phyloP scores from a whole-genome alignment of 2,113 vertebrate species.

The Brachyhypopomus occidentalis region DNA sequence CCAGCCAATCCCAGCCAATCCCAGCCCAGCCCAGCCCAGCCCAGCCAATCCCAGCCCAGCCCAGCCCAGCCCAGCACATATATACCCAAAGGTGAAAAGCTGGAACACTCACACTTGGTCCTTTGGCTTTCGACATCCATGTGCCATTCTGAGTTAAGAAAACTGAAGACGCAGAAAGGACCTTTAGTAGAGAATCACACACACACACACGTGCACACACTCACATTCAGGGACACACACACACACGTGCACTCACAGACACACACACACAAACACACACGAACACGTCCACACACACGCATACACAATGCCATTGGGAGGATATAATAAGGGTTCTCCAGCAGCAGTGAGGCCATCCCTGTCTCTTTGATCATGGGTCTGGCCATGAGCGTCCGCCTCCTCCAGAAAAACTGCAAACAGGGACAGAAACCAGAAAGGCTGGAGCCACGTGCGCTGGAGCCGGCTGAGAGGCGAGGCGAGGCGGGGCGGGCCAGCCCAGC shows the following conservation, averaged over 20 bases:
- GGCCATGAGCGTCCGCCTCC: constrained; percentile 91
- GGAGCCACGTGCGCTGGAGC: too few species aligned
- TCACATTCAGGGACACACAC: too few species aligned
- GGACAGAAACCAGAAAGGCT: neutral
- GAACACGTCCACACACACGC: neutral
- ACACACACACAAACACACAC: neutral
- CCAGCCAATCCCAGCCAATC: too few species aligned
- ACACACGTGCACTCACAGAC: neutral
- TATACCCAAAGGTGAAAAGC: neutral
- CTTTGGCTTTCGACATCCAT: constrained; percentile 97
- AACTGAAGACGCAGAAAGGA: constrained; percentile 36
- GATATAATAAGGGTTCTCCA: constrained; percentile 99
- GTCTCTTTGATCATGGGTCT: constrained; percentile 97
- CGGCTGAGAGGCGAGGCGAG: too few species aligned
- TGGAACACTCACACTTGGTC: constrained; percentile 90
- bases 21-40: too few species aligned
- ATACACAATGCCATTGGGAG: constrained; percentile 66
- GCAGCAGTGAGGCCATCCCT: constrained; percentile 89
- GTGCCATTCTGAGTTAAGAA: constrained; percentile 83
- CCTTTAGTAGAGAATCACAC: too few species aligned
- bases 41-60: too few species aligned
- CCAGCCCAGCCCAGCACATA: too few species aligned
- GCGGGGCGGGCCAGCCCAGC: neutral
- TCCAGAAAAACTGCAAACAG: constrained; percentile 88
- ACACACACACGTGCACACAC: neutral